Evolutionary conservation across 1,140 invertebrate genomes (phyloP), one percentile per base, ranked within the genome.

Genomic region (Cepaea nemoralis): DNA sequence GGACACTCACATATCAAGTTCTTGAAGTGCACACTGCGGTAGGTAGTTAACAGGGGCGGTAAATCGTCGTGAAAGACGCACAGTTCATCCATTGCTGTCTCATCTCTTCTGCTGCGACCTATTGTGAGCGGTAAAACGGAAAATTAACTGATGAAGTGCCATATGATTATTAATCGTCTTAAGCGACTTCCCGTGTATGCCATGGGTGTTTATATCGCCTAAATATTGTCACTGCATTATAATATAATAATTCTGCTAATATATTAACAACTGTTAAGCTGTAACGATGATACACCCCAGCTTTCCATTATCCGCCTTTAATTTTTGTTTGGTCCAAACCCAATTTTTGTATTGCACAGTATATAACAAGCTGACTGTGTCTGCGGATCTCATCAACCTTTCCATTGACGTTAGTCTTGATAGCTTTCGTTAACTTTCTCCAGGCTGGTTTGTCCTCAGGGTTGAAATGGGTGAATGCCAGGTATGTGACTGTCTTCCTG

Each of bases 381-480:
- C 50, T 16, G 50, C 50, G 16, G 16, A 55, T 55, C n/a, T n/a
- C 66, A 55, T 55, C 50, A 55, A 55, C 14, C 50, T n/a, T 55
- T 14, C n/a, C 50, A 55, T 16, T 55, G 50, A 55, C 14, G 50
- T 55, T 55, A 55, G 50, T 55, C n/a, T 55, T 55, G n/a, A n/a
- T 16, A 55, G 50, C 50, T 55, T 55, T n/a, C 14, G n/a, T 55
- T 16, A 55, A n/a, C 50, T 55, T 55, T 14, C n/a, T 55, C 50
- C 14, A n/a, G n/a, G 14, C n/a, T 16, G 50, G 50, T 55, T n/a
- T 55, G n/a, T 55, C 50, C 50, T 55, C 50, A 55, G 93, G 90
- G 85, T 93, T 92, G 55, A 94, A 89, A 96, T 94, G 95, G 95
- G 88, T 83, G 88, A 92, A 83, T 78, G 87, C 89, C 77, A 91